Base-by-base conservation (phyloP, 2,888 invertebrate species). In the Sphaeridia pumilis region DNA sequence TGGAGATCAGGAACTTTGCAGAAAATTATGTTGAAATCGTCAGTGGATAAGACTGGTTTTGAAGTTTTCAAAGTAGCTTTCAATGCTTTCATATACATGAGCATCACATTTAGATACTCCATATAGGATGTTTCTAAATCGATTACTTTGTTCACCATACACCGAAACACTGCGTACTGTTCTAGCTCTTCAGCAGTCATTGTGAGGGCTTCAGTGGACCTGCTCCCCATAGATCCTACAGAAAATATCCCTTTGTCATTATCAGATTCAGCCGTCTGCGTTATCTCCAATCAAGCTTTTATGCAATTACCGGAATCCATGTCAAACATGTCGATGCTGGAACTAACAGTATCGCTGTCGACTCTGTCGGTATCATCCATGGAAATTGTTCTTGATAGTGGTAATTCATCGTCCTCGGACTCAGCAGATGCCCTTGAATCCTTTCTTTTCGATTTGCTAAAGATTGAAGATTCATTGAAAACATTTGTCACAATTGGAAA, bases 41-140 rank as follows among this genome's bases (percentile, higher is more conserved):
- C 84, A 67, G 85, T 82, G 1, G 84, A 82, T 67, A 92, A 85
- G 56, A 93, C 86, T 43, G 89, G 89, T 70, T 89, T 88, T 10
- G 89, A 88, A 52, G 88, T 87, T 44, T 82, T 81, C 57, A 87
- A 73, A 12, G 88, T 87, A 44, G 89, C 86, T 70, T 87, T 84
- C 65, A 92, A 82, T 21, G 87, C 88, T 69, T 87, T 87, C 83
- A 88, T 89, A 68, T 90, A 92, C 87, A 92, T 72, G 65, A 87
- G 77, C 77, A 90, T 83, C 59, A 90, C 86, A 66, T 84, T 84
- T 49, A 93, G 76, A 71, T 88, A 87, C 71, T 87, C 87, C 42
- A 92, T 85, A 70, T 92, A 93, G 61, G 86, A 82, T 46, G 82
- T 82, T 73, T 93, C 93, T 70, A 89, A 90, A 66, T 89, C 88